Evolutionary conservation across 2,113 vertebrate species (phyloP), one percentile per base, ranked within the genome.

Genomic region (Cavia porcellus): DNA sequence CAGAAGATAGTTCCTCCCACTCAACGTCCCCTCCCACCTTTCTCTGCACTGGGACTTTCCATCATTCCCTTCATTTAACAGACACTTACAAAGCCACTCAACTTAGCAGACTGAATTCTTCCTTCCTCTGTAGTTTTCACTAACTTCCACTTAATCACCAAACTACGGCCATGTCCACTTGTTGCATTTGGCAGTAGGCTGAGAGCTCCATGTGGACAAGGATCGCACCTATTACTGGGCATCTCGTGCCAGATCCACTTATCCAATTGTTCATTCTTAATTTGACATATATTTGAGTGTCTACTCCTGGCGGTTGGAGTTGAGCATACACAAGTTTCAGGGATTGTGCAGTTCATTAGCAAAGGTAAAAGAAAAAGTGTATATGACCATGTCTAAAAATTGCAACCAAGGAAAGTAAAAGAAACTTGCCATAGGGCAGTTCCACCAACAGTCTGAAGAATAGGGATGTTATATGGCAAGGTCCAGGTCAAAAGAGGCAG

Each of bases 11-110:
- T 24, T 94, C 38, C 8, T 62, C 89, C 61, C 86, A 42, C 20
- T 13, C 3, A 52, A 59, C 1, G 3, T 4, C 8, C 1, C 3
- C 20, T 14, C 19, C 0, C 1, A 42, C 30, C 28, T 1, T 74
- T 50, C 28, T 75, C 59, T 94, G 28, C 50, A 19, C 47, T 55
- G 55, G 14, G 2, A 47, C 52, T 28, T 42, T 90, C 24, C 22
- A 6, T 59, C 7, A 59, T 80, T 83, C 13, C n/a, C 28, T 81
- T 0, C 3, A 50, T 85, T 19, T 82, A 22, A 22, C 25, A 86
- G 11, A 94, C 2, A 55, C 77, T 70, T 70, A 7, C n/a, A n/a
- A 89, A 74, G 2, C 7, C 7, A 35, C 87, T 57, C 68, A 74
- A 20, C 50, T 52, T 38, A 17, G n/a, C 38, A 59, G 19, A 4